These are phyloP conservation scores for Paratrypauchen microcephalus DNA, from an alignment of 2,797 vertebrate species.

Conservation along the genomic window DNA sequence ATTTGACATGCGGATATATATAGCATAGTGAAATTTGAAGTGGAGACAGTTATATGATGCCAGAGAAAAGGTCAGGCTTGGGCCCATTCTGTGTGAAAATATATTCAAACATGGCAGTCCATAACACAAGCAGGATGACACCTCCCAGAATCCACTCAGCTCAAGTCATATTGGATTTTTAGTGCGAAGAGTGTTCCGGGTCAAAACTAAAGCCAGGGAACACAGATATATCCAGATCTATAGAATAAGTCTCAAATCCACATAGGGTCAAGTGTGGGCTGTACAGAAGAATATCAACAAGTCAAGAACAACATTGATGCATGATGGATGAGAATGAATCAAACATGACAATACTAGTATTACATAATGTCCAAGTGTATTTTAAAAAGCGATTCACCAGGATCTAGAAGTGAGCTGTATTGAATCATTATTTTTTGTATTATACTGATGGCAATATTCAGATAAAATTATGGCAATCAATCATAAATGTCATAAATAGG, in stretches of 20 bases:
- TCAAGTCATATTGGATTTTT: not conserved
- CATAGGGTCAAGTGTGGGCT: not conserved
- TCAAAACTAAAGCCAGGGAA: not conserved
- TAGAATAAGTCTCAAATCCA: not conserved
- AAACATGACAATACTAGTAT: not conserved
- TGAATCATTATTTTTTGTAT: too few relatives aligned
- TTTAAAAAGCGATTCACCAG: not conserved
- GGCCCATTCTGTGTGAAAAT: constrained; percentile 2
- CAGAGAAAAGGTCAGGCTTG: not conserved
- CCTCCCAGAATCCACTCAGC: not conserved
- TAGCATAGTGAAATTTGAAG: not conserved
- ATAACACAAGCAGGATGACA: not conserved
- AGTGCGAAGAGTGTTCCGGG: not conserved
- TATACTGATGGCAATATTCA: too few relatives aligned
- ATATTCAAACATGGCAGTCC: not conserved
- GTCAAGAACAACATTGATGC: not conserved
- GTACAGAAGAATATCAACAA: not conserved
- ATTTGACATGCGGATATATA: not conserved
- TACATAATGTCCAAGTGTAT: not conserved
- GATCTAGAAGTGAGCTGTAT: not conserved
- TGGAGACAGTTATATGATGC: not conserved
- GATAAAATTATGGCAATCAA: too few relatives aligned
- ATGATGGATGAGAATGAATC: not conserved
- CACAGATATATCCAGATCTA: not conserved
- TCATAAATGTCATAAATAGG: too few relatives aligned